These are phyloP conservation scores for Villa cingulata DNA, from an alignment of 2,888 invertebrate species.

Conservation along the genomic window DNA sequence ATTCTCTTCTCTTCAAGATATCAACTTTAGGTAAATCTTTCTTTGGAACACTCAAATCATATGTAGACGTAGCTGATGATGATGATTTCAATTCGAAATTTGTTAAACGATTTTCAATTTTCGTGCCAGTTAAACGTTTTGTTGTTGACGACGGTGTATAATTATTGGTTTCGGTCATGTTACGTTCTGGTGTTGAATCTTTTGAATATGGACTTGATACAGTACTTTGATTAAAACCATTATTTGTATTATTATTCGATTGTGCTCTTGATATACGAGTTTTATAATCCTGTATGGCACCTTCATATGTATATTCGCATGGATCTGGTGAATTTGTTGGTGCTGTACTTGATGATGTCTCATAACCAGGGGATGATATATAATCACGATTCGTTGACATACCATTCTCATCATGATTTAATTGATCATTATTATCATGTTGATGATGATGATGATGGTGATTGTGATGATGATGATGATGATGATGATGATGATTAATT, in stretches of 20 bases:
- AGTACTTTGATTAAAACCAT: constrained; percentile 24
- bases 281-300: constrained; percentile 75
- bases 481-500: constrained; percentile 28
- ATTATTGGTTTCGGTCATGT: constrained; percentile 35
- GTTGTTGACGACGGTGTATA: no score
- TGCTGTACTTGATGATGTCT: constrained; percentile 53
- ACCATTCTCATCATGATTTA: constrained; percentile 35
- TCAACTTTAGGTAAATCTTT: constrained; percentile 65
- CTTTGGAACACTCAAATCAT: constrained; percentile 28
- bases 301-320: constrained; percentile 75
- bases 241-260: constrained; percentile 6
- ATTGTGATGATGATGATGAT: no score
- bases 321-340: constrained; percentile 55
- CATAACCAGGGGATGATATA: constrained; percentile 43
- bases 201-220: constrained; percentile 37
- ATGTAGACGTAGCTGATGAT: constrained; percentile 25
- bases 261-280: constrained; percentile 52
- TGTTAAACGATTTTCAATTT: constrained; percentile 49
- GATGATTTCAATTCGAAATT: constrained; percentile 41
- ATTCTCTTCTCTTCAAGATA: constrained; percentile 65
- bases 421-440: no score
- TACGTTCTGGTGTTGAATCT: constrained; percentile 37
- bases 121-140: constrained; percentile 32
- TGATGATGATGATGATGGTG: no score
- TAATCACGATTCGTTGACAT: constrained; percentile 25